phyloP scores from a whole-genome alignment of 2,113 vertebrate species.

The Cyprinodon tularosa region DNA sequence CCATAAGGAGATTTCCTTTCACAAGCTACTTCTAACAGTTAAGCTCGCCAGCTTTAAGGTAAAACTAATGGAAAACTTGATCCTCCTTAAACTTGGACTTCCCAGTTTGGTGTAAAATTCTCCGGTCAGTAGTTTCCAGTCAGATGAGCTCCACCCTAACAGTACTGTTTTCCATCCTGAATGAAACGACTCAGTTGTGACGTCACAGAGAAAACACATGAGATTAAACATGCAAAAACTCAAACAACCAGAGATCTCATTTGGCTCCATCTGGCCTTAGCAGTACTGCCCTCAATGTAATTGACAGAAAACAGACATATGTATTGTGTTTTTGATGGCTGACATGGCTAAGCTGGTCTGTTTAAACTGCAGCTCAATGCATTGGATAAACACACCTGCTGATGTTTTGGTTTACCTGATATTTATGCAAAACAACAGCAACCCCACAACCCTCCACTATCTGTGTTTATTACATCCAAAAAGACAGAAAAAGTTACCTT shows the following conservation, averaged over 20 bases:
- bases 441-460: not conserved
- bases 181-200: slow-evolving; percentile 73
- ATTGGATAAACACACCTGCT: not conserved
- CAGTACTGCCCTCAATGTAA: not conserved
- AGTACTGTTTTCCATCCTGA: slow-evolving; percentile 70
- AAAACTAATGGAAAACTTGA: not conserved
- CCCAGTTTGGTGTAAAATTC: slow-evolving; percentile 29
- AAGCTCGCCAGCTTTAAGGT: not conserved
- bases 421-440: not conserved
- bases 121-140: slow-evolving; percentile 1
- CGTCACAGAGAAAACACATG: slow-evolving; percentile 47
- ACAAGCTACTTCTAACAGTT: not conserved
- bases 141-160: slow-evolving; percentile 62
- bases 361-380: not conserved
- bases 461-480: not conserved
- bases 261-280: too few relatives aligned
- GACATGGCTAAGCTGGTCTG: not conserved
- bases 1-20: not conserved
- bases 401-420: not conserved
- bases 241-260: not conserved
- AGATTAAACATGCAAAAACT: not conserved
- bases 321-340: not conserved
- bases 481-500: not conserved
- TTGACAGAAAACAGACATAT: not conserved
- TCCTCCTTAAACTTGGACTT: not conserved